A percentile compares a stretch with the other conserved stretches of the same genome.
These are phyloP conservation scores for Oryzias sinensis DNA, from an alignment of 2,797 vertebrate genomes.

Conservation along the genomic window DNA sequence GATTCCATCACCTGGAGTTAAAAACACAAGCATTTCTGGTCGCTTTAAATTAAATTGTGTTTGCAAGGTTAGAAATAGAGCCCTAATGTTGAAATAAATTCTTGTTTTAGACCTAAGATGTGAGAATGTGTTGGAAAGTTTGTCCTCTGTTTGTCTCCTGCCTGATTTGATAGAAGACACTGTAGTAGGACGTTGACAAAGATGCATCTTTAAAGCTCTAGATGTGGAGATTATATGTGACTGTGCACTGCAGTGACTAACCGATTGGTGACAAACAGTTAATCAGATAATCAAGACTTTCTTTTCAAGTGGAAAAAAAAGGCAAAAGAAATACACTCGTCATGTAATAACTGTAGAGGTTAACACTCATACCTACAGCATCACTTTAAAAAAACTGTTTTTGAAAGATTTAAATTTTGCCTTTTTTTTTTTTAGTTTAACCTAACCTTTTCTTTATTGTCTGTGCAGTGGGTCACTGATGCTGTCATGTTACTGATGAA, in stretches of 20 bases:
- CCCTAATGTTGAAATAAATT: conserved; percentile 8
- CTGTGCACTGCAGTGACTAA: conserved; percentile 16
- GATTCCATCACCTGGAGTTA: not conserved
- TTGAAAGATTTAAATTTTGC: too few species aligned
- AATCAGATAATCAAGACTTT: conserved; percentile 18
- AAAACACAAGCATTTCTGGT: too few species aligned
- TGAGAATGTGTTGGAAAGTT: conserved; percentile 24
- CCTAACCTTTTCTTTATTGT: conserved; percentile 34
- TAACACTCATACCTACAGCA: not conserved
- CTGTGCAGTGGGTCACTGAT: conserved; percentile 54
- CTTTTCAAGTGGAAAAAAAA: conserved; percentile 29
- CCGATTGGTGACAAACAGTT: conserved; percentile 13
- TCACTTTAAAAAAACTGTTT: too few species aligned
- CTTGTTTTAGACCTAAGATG: conserved; percentile 17
- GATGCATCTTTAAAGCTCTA: conserved; percentile 13
- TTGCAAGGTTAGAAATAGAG: not conserved
- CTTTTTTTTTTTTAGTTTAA: too few species aligned
- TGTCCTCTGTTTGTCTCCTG: conserved; percentile 29
- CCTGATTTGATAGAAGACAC: conserved; percentile 18
- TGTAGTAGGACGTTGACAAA: conserved; percentile 18
- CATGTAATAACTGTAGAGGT: conserved; percentile 10
- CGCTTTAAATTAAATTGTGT: conserved; percentile 8
- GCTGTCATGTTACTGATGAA: conserved; percentile 71
- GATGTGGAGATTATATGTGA: conserved; percentile 11
- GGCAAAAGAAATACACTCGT: conserved; percentile 9